Base-by-base conservation (phyloP, 2,888 invertebrate genomes). In the Asteroscopus sphinx region DNA sequence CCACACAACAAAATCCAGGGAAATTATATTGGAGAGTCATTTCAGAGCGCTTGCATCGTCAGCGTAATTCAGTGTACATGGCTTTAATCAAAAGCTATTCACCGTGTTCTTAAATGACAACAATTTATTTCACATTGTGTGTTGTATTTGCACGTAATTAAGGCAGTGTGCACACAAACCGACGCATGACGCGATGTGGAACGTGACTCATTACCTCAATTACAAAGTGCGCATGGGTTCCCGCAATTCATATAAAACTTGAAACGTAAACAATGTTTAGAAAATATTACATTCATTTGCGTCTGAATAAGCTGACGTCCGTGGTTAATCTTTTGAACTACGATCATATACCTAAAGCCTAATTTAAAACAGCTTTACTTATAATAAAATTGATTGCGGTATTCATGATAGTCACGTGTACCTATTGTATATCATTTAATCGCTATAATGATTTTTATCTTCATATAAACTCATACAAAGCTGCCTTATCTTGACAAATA, bases 161-260 rank as follows among this genome's bases (percentile, higher is more conserved):
- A 66, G 49, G 61, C 72, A 56, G 68, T 57, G 59, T 70, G 67
- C 68, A 74, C 76, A 79, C 75, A 61, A 67, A 54, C 56, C 63
- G 53, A 25, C 55, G 15, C 44, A 30, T 39, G 47, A 30, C 36
- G 40, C 64, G 63, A 51, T 59, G 55, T 76, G 65, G 59, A 77
- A 85, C 82, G 82, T 88, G 86, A 86, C 82, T 87, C 87, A 86
- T 78, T 75, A 74, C 75, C 69, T 68, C 80, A 81, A 85, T 83
- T 85, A 80, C 72, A 76, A 69, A 70, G 63, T 55, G 67, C 65
- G 68, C 62, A 68, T 70, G 62, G 66, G 48, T 73, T 62, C 62
- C 60, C 55, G 53, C 67, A 70, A 75, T 68, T 74, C 55, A 65
- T 65, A 64, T 68, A 55, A 65, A 66, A 60, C 36, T 56, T 51